Evolutionary conservation across 2,797 vertebrate species (phyloP), one percentile per base, ranked within the genome.

Genomic region (Epinephelus coioides): DNA sequence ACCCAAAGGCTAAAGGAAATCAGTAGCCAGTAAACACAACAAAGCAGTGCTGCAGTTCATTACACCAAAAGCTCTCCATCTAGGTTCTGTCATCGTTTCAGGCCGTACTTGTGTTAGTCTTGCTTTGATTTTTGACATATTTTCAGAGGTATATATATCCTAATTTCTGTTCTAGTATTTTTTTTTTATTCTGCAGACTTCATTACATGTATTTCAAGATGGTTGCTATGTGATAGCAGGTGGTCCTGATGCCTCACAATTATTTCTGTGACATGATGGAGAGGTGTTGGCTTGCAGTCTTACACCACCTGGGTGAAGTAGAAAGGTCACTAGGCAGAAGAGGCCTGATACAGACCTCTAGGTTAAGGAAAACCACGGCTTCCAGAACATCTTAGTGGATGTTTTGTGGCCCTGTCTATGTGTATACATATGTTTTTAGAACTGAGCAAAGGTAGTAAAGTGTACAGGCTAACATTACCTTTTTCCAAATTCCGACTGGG

Each of bases 1-100:
- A 66, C 51, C 79, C 78, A 79, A 78, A 88, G 87, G 90, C 87
- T 82, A 92, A 91, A 83, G 85, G 81, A 91, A 90, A 91, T 89
- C 90, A 83, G 83, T 78, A 71, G 73, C 71, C 76, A 65, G 61
- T 79, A 64, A 78, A 90, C 80, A 82, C 73, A 89, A 75, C 64
- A 59, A 49, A 76, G 82, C 67, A 74, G 67, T 2, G 18, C 53
- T 27, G 79, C 75, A 80, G 17, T 78, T 73, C 69, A 71, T 75
- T 59, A 83, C 74, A 80, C 59, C 53, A 3, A 73, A 55, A 59
- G 11, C 68, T 69, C 60, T 80, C 54, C 55, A 62, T 85, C 56
- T 56, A 3, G 1, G 25, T 73, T 64, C 34, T 19, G 8, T 23
- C 2, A 6, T 17, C 18, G 55, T 19, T 73, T 47, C 21, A 34